Base-by-base conservation (phyloP, 2,113 vertebrate genomes). In the Pseudopipra pipra region DNA sequence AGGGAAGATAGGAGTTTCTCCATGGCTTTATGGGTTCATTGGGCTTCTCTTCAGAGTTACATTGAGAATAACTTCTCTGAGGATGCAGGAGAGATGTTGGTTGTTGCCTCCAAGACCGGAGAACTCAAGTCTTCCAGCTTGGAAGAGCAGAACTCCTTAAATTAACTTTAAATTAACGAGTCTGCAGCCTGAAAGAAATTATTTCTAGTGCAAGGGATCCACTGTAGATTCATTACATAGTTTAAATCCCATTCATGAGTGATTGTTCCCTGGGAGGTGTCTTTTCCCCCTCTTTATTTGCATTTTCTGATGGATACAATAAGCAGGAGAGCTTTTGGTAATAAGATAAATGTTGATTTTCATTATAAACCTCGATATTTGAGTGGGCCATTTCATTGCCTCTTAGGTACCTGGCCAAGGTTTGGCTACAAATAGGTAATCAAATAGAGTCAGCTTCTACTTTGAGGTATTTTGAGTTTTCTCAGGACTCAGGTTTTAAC, bases 401-500 rank as follows among this genome's bases (percentile, higher is more conserved):
- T 89, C 22, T 84, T 54, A 73, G 66, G 31, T n/a, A 24, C 6
- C 51, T 85, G 74, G 56, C 89, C 56, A 52, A 87, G 65, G 85
- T 85, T 96, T 93, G 35, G 61, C 62, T 56, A 8, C 75, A 61
- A 61, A 47, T 20, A 70, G 21, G 27, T 84, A 55, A 71, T 78
- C 55, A 79, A 54, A 20, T 35, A 54, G 66, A 74, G 54, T 85
- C 70, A 27, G 4, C n/a, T 81, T 67, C 12, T 66, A 5, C 39
- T 66, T 58, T 51, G 43, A 65, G 56, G 39, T 58, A 41, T 43
- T 96, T 70, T 37, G 78, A 37, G 73, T 92, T 95, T 90, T 92
- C 63, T 96, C 87, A 85, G 92, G 76, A 59, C 72, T 94, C 58
- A 91, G 92, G 24, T 88, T 95, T 97, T 90, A 79, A n/a, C 88